Evolutionary conservation across 2,113 vertebrate genomes (phyloP), one percentile per base, ranked within the genome.

Genomic region (Genyomyrus donnyi): DNA sequence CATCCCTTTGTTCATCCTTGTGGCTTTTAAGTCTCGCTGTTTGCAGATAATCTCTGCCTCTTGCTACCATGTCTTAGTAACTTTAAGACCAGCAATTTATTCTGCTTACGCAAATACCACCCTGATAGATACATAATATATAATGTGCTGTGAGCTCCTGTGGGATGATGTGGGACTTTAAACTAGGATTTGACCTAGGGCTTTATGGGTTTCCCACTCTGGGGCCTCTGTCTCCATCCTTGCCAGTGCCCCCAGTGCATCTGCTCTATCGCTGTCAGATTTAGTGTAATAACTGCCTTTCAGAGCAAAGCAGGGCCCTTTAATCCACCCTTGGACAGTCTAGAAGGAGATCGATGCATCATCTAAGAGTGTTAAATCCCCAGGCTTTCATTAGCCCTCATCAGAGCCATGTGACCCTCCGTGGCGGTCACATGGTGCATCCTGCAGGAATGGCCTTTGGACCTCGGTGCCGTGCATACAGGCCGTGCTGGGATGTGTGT

Each of bases 261-360:
- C 85, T 53, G n/a, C n/a, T 53, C 17, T 21, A 27, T 35, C 10
- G n/a, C 27, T 87, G 27, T 87, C 85, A 56, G 50, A 87, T 87
- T 87, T 87, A 53, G 15, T 87, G 85, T 87, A 56, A 87, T 87
- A 56, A 56, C 85, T 52, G 31, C 50, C 85, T 87, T 87, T 56
- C 50, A 56, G 85, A 42, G 49, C 31, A 56, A 87, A 87, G n/a
- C 85, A 39, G 49, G 49, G n/a, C 48, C 85, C 85, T 87, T 42
- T 87, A 87, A 87, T 27, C 46, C 45, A 46, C 84, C 46, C 48
- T 17, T 56, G 85, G 85, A 53, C 85, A 52, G 48, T 56, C 10
- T 87, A 10, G 24, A 52, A 56, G 85, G 24, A 24, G 48, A 87
- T 87, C 85, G 31, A 53, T 87, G 85, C 27, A 52, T 56, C 46